Base-by-base conservation (phyloP, 2,888 invertebrate species). In the Tipula confusa region DNA sequence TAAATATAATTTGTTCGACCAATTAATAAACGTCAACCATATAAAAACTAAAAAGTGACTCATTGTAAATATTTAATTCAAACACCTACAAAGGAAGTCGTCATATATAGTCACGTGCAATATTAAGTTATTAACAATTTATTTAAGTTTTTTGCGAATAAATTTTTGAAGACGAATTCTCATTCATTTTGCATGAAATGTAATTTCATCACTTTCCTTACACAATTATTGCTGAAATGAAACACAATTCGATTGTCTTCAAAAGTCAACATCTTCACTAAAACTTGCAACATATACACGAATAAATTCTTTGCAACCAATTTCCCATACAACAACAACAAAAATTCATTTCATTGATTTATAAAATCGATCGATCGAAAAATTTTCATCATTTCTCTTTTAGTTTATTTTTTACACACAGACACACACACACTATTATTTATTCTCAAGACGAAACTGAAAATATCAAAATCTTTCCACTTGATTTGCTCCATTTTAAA, bases 401-500 rank as follows among this genome's bases (percentile, higher is more conserved):
- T 64, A 24, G 0, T 38, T 1, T 43, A 5, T 7, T 64, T 18
- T 7, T 64, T 64, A 24, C 24, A 64, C 13, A 38, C 11, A 38
- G 31, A 31, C n/a, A 43, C 36, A 36, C n/a, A n/a, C n/a, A n/a
- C n/a, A 36, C 36, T 36, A n/a, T n/a, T n/a, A n/a, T 36, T 36
- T 36, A 9, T 36, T 43, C 13, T 24, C 24, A 64, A 64, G 64
- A 64, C 64, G 64, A 64, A 64, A 64, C 18, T 24, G 64, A 64
- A 24, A 64, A 64, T 64, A 64, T 64, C 64, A 64, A 64, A 24
- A 64, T 64, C 64, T 64, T 64, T 64, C 64, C 64, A 64, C 64
- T 64, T 64, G 64, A 64, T 64, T 64, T 64, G 64, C 64, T 64
- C 64, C 64, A 64, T 64, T 64, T 64, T 64, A 64, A 64, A 64